These are phyloP conservation scores for Gadopsis marmoratus DNA, from an alignment of 2,797 vertebrate genomes.

Conservation along the genomic window DNA sequence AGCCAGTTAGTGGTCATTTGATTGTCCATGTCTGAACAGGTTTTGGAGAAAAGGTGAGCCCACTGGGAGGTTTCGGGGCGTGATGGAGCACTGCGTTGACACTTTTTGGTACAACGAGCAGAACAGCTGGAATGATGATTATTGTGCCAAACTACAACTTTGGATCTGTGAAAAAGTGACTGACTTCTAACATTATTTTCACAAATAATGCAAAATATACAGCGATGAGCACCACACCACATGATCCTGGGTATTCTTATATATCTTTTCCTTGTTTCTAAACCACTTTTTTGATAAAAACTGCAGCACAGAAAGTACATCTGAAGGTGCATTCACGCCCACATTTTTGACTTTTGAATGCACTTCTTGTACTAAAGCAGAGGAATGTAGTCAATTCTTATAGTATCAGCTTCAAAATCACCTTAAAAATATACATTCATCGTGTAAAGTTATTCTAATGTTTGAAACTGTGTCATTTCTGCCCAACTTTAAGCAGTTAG, in stretches of 20 bases:
- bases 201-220: neutral
- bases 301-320: neutral
- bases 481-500: too few species aligned
- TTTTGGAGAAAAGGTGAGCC: neutral
- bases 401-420: too few species aligned
- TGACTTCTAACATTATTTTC: neutral
- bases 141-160: accelerated
- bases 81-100: neutral
- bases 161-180: conserved; percentile 39
- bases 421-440: neutral
- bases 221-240: neutral
- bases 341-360: neutral
- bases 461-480: too few species aligned
- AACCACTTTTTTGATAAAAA: neutral
- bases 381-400: neutral
- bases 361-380: neutral
- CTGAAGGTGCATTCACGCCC: too few species aligned
- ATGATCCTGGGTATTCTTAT: neutral
- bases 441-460: too few species aligned
- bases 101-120: accelerated
- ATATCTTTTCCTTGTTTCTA: neutral
- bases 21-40: conserved; percentile 12
- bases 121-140: neutral
- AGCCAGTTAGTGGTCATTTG: too few species aligned
- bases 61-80: accelerated